Conservation (phyloP, 2,888 invertebrate species). For the Bimastos eiseni region DNA sequence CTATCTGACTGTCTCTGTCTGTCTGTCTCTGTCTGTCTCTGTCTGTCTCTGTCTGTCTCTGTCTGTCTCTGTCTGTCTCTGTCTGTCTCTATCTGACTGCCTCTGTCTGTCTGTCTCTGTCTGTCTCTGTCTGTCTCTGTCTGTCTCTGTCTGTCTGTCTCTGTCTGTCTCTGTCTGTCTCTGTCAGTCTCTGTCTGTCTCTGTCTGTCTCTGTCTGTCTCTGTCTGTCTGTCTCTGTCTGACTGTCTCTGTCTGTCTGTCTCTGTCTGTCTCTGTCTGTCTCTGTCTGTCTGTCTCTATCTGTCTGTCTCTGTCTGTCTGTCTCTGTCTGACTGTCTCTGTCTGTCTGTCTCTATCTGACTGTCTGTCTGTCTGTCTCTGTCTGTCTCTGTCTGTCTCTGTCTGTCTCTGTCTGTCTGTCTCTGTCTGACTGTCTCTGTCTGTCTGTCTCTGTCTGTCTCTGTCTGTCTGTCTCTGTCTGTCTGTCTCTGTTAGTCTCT, state of each 20-base stretch:
- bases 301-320: background rate
- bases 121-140: background rate
- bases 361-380: no score
- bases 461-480: no score
- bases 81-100: no score
- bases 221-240: no score
- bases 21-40: background rate
- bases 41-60: background rate
- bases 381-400: background rate
- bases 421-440: no score
- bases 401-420: background rate
- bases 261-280: background rate
- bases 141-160: background rate
- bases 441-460: background rate
- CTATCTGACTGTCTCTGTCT: background rate
- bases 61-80: background rate
- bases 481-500: background rate
- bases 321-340: background rate
- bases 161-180: background rate
- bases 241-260: no score
- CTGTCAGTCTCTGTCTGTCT: background rate
- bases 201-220: background rate
- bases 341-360: background rate
- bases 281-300: no score
- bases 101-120: no score